These are phyloP conservation scores for Sebastes iracundus DNA, from an alignment of 2,797 vertebrate genomes.

Conservation along the genomic window DNA sequence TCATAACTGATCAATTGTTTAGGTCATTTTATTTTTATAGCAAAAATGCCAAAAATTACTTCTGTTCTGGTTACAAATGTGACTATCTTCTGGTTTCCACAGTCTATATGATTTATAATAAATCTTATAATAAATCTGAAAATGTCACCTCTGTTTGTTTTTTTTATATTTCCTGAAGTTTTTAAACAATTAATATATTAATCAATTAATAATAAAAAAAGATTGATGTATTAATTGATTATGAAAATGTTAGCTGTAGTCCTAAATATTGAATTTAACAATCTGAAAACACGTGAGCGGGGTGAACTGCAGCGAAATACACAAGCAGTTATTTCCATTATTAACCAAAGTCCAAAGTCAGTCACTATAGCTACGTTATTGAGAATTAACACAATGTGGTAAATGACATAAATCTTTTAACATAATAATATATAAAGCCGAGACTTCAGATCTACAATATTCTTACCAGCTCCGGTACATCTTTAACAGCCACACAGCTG, in stretches of 20 bases:
- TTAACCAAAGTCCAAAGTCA: neutral
- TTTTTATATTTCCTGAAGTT: neutral
- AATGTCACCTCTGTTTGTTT: neutral
- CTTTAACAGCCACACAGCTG: neutral
- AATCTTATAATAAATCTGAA: neutral
- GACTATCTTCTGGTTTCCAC: neutral
- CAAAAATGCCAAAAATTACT: neutral
- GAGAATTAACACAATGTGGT: neutral
- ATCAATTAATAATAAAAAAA: neutral
- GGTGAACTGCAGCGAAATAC: neutral
- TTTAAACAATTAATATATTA: neutral
- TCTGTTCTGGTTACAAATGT: neutral
- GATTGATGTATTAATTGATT: neutral
- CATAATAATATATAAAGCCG: neutral
- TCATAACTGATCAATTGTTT: neutral
- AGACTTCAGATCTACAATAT: neutral
- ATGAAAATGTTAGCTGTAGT: neutral
- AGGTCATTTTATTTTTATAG: neutral
- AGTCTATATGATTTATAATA: neutral
- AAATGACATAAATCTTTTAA: neutral
- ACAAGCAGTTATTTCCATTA: neutral
- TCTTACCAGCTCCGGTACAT: conserved; percentile 14
- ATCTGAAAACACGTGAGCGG: neutral
- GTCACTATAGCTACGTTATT: neutral
- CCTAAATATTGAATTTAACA: neutral